Percentiles rank a stretch among this genome's conserved stretches.
These are phyloP conservation scores for Drosophila baimaii DNA, from an alignment of 1,140 invertebrate genomes.

Conservation along the genomic window DNA sequence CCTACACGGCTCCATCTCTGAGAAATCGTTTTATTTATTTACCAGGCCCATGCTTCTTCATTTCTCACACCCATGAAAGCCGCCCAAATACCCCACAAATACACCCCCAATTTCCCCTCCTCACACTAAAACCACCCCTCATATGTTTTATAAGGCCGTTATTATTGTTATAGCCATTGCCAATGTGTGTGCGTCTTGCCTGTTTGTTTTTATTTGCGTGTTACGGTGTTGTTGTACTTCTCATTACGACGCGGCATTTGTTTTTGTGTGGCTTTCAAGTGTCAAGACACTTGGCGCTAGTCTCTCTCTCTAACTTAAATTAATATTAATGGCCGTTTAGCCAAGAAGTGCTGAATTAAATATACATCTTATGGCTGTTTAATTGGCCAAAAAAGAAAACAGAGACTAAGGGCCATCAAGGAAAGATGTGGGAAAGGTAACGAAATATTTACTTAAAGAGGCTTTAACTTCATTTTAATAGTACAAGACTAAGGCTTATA, in stretches of 20 bases:
- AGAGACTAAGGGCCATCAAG: neutral
- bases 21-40: constrained; percentile 80
- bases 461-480: neutral
- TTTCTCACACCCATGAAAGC: constrained; percentile 24
- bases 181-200: constrained; percentile 30
- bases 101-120: neutral
- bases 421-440: too few species aligned
- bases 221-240: constrained; percentile 12
- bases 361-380: constrained; percentile 25
- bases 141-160: constrained; percentile 69
- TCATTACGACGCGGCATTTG: constrained; percentile 51
- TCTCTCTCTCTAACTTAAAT: constrained; percentile 41
- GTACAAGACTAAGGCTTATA: too few species aligned
- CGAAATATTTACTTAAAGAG: neutral
- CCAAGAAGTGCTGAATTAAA: constrained; percentile 63
- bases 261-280: constrained; percentile 71
- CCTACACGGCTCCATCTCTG: constrained; percentile 17
- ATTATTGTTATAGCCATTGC: constrained; percentile 59
- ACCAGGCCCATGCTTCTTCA: constrained; percentile 46
- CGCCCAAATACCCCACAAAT: too few species aligned
- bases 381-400: constrained; percentile 33
- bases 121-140: constrained; percentile 13
- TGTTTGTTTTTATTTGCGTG: constrained; percentile 43
- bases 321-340: constrained; percentile 73
- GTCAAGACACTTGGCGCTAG: constrained; percentile 52